Percentiles rank a stretch among this genome's conserved stretches.
Evolutionary conservation across 2,113 vertebrate genomes (phyloP).

Genomic region (Otocyon megalotis): DNA sequence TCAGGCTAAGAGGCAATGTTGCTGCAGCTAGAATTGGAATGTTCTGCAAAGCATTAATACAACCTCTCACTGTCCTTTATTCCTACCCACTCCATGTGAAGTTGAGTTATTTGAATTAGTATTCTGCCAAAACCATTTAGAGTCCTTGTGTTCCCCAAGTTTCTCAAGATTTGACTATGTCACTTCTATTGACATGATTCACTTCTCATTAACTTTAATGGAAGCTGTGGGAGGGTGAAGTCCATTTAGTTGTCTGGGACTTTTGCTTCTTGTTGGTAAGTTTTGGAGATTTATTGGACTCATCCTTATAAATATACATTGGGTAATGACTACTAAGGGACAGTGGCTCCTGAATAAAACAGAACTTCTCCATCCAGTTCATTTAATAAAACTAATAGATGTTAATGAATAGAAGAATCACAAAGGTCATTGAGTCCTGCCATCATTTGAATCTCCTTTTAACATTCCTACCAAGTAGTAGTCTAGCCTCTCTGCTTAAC

Average conservation of each 20-base stretch:
- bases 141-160: constrained; percentile 29
- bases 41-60: constrained; percentile 64
- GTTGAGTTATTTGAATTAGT: constrained; percentile 70
- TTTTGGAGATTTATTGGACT: constrained; percentile 68
- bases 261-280: constrained; percentile 66
- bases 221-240: constrained; percentile 64
- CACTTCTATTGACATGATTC: constrained; percentile 71
- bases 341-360: constrained; percentile 52
- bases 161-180: constrained; percentile 62
- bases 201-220: constrained; percentile 80
- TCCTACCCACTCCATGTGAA: constrained; percentile 11
- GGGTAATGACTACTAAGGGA: constrained; percentile 49
- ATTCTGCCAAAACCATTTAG: constrained; percentile 52
- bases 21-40: constrained; percentile 43
- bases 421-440: constrained; percentile 30
- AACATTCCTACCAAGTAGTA: neutral
- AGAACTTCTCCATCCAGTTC: neutral
- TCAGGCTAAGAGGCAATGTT: constrained; percentile 73
- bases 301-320: constrained; percentile 66
- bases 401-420: constrained; percentile 27
- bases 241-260: constrained; percentile 71
- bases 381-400: constrained; percentile 56
- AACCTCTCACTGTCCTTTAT: constrained; percentile 49
- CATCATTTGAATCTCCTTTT: constrained; percentile 6
- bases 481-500: neutral